Evolutionary conservation across 2,113 vertebrate species (phyloP).

Genomic region (Xiphophorus couchianus): DNA sequence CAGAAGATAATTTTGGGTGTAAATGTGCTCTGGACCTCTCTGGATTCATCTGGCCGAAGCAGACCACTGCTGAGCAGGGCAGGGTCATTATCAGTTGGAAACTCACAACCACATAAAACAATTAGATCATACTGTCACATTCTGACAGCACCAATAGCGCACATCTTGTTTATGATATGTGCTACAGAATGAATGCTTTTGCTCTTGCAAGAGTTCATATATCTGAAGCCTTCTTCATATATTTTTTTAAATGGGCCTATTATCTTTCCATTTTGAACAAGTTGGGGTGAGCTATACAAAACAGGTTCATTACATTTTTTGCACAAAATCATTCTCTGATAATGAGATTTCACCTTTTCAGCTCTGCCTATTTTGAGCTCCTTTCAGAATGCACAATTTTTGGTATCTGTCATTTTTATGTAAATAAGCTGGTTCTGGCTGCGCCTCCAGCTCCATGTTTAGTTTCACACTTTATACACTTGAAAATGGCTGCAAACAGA

Average conservation of each 20-base stretch:
- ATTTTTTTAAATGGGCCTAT: not conserved
- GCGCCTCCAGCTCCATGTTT: too few species aligned
- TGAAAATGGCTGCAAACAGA: too few species aligned
- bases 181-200: not conserved
- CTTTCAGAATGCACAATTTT: too few species aligned
- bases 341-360: too few species aligned
- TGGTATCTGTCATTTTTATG: too few species aligned
- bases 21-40: conserved; percentile 77
- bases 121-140: conserved; percentile 61
- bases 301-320: too few species aligned
- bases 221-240: not conserved
- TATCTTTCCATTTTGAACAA: too few species aligned
- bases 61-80: conserved; percentile 56
- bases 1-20: conserved; percentile 77
- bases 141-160: conserved; percentile 44
- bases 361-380: too few species aligned
- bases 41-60: conserved; percentile 77
- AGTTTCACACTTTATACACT: too few species aligned
- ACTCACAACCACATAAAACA: conserved; percentile 58
- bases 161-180: conserved; percentile 37
- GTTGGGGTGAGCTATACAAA: too few species aligned
- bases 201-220: not conserved
- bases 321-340: too few species aligned
- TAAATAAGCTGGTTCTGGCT: too few species aligned
- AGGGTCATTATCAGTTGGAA: conserved; percentile 65